Percentiles rank a stretch among this genome's conserved stretches.
Evolutionary conservation across 2,797 vertebrate species (phyloP).

Genomic region (Capromys pilorides): DNA sequence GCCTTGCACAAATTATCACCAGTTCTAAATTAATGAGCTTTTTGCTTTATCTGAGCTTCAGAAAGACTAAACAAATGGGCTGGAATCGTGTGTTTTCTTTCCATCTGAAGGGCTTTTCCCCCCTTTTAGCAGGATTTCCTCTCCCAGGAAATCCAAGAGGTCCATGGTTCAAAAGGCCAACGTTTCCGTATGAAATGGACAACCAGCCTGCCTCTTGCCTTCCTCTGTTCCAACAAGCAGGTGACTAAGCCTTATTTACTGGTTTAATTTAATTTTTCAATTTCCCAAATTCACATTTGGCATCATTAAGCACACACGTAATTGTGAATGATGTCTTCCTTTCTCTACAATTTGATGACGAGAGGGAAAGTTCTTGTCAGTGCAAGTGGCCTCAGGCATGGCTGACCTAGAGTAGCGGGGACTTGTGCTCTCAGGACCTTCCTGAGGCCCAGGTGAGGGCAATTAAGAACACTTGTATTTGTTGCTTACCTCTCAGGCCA

Average conservation of each 20-base stretch:
- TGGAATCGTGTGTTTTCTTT: conserved; percentile 71
- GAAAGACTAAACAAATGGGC: conserved; percentile 81
- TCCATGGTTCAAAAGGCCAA: conserved; percentile 33
- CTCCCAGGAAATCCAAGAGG: conserved; percentile 59
- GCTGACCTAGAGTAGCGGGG: conserved; percentile 17
- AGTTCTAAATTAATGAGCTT: conserved; percentile 81
- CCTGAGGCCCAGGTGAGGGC: background rate
- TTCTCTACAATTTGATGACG: background rate
- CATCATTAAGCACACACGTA: background rate
- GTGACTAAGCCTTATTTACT: conserved; percentile 50
- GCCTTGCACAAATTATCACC: conserved; percentile 76
- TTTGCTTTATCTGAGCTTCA: conserved; percentile 79
- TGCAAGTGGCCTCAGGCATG: background rate
- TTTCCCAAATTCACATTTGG: conserved; percentile 51
- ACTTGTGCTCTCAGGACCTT: background rate
- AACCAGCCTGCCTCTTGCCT: background rate
- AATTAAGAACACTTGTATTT: background rate
- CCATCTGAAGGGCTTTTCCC: conserved; percentile 42
- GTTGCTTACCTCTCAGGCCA: background rate
- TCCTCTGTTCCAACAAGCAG: conserved; percentile 21
- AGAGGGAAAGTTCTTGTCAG: background rate
- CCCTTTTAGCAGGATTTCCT: conserved; percentile 59
- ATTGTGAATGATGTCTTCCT: background rate
- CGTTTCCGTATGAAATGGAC: background rate
- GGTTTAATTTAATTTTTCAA: conserved; percentile 51